Base-by-base conservation (phyloP, 2,113 vertebrate genomes). In the Notothenia rossii region DNA sequence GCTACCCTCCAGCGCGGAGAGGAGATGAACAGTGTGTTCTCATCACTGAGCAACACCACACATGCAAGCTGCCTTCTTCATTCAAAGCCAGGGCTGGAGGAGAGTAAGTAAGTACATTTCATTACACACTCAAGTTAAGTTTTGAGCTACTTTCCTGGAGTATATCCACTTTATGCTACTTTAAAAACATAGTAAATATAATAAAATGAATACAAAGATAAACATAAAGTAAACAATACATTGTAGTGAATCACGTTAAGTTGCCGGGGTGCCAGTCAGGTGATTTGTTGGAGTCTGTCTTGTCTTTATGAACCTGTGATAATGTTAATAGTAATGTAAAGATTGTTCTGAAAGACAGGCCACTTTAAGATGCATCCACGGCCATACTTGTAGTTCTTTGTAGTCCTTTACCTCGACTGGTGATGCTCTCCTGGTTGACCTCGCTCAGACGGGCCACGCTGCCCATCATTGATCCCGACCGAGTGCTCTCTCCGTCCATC, bases 401-500 rank as follows among this genome's bases (percentile, higher is more conserved):
- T 51, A 9, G 56, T 55, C 43, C 66, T 76, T 76, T 95, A 96
- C 94, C 95, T 94, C 94, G 89, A 89, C 95, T 96, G 85, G 94
- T 95, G 89, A 96, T 94, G 88, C 98, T 90, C 86, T 99, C 97
- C 92, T 99, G 98, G 92, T 99, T 99, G 89, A 97, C 96, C 80
- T 98, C 98, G 6, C 97, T 97, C 94, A 98, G 94, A 94, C 97
- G 95, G 75, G 95, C 96, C 84, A 97, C 86, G 3, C 97, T 98
- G 87, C 98, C 98, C 91, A 98, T 97, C 86, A 97, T 96, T 3
- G 97, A 99, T 40, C 97, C 97, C n/a, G 97, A 97, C 79, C 96
- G 96, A 73, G 97, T 91, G 80, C 98, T 98, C 86, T 99, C 98
- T 18, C 97, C 98, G 54, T 99, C 98, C 96, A 99, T 98, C 56